Conservation (phyloP, 2,113 vertebrate species). For the Desmodus rotundus region DNA sequence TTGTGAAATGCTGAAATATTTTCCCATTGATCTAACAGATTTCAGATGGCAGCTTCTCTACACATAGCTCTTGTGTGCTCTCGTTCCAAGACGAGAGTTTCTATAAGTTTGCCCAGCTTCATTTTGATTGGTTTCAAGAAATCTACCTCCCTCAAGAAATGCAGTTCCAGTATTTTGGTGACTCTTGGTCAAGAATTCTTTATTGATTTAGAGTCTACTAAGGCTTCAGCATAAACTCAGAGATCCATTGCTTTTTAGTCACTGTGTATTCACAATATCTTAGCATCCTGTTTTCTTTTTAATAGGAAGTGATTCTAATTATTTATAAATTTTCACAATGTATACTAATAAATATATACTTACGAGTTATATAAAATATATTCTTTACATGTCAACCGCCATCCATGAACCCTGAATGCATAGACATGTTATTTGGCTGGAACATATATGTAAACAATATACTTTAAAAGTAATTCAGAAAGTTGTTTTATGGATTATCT, state of each 20-base stretch:
- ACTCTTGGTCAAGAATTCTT: not conserved
- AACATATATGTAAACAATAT: not conserved
- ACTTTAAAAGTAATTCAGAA: not conserved
- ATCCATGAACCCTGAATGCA: not conserved
- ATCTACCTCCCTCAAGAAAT: not conserved
- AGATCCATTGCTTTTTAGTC: not conserved
- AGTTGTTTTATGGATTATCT: not conserved
- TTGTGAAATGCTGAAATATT: not conserved
- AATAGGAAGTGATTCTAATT: not conserved
- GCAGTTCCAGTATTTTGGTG: not conserved
- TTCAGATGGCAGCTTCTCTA: not conserved
- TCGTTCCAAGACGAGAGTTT: not conserved
- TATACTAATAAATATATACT: not conserved
- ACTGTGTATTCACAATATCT: not conserved
- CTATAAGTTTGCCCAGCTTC: not conserved
- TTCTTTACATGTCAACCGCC: not conserved
- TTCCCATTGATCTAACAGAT: not conserved
- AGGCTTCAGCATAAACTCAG: not conserved
- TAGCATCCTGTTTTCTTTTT: not conserved
- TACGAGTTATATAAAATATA: not conserved
- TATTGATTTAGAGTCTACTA: not conserved
- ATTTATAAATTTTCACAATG: not conserved
- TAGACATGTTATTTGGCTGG: not conserved
- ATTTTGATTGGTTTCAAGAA: not conserved
- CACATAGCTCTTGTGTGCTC: not conserved